A percentile compares a stretch with the other conserved stretches of the same genome.
Conservation (phyloP, 2,888 invertebrate species). For the Electrophaes corylata region DNA sequence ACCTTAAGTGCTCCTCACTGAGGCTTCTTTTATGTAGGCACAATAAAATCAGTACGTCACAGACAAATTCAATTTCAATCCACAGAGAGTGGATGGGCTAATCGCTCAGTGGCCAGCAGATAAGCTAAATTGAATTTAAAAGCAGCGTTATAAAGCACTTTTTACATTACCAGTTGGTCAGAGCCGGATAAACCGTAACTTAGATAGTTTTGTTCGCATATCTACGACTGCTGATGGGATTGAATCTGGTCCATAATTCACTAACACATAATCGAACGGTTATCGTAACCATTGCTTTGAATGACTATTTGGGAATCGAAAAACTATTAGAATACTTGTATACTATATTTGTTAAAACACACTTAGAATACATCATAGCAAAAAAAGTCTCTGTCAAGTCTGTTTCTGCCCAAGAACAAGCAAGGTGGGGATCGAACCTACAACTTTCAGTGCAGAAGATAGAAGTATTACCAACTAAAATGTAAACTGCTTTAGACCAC, state of each 20-base stretch:
- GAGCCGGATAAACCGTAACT: not conserved
- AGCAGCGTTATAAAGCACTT: not conserved
- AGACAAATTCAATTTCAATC: not conserved
- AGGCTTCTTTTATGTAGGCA: not conserved
- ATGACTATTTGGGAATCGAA: too few relatives aligned
- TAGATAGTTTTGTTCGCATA: conserved; percentile 5
- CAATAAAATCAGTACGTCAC: not conserved
- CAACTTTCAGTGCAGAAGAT: too few relatives aligned
- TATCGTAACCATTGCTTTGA: too few relatives aligned
- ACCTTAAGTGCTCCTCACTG: not conserved
- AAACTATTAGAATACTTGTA: too few relatives aligned
- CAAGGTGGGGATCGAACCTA: too few relatives aligned
- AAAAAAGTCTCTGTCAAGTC: too few relatives aligned
- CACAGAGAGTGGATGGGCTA: not conserved
- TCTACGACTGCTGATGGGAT: conserved; percentile 5
- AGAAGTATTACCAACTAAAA: too few relatives aligned
- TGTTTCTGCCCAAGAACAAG: too few relatives aligned
- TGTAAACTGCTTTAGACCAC: too few relatives aligned
- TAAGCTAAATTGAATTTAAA: not conserved
- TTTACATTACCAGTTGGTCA: not conserved
- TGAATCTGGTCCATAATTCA: conserved; percentile 1
- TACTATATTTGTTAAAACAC: too few relatives aligned
- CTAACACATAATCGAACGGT: not conserved
- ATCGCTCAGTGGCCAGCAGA: not conserved
- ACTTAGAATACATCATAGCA: too few relatives aligned